Evolutionary conservation across 2,888 invertebrate genomes (phyloP).

Genomic region (Capitulum mitella): DNA sequence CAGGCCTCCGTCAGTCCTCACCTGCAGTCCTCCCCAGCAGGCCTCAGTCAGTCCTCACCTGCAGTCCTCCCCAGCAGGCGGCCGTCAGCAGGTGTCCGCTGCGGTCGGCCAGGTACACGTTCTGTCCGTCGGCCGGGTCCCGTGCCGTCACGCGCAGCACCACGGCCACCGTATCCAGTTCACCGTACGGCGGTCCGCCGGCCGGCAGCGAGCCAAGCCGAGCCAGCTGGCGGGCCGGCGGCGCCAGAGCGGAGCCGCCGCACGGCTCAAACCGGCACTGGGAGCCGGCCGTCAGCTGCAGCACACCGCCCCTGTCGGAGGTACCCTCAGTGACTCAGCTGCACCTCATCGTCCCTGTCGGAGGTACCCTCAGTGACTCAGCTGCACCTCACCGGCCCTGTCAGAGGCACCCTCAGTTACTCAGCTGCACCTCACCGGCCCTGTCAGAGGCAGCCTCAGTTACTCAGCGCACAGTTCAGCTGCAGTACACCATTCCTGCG

Average conservation of each 20-base stretch:
- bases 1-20: constrained; percentile 36
- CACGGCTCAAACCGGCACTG: constrained; percentile 48
- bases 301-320: constrained; percentile 48
- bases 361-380: too few relatives aligned
- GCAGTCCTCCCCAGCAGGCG: constrained; percentile 52
- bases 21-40: constrained; percentile 51
- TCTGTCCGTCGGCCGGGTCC: constrained; percentile 50
- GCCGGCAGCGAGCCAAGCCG: background rate
- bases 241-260: constrained; percentile 31
- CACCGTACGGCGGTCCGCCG: constrained; percentile 51
- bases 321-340: too few relatives aligned
- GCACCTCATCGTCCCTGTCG: too few relatives aligned
- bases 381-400: too few relatives aligned
- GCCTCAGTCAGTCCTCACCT: constrained; percentile 39
- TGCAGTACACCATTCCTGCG: too few relatives aligned
- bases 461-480: too few relatives aligned
- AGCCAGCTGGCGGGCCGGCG: background rate
- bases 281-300: constrained; percentile 52
- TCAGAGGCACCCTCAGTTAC: too few relatives aligned
- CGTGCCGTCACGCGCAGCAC: constrained; percentile 45
- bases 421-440: too few relatives aligned
- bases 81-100: constrained; percentile 51
- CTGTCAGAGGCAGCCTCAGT: too few relatives aligned
- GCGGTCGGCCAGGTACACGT: constrained; percentile 54
- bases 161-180: constrained; percentile 66